These are phyloP conservation scores for Caenorhabditis remanei DNA, from an alignment of 1,140 invertebrate species.

Conservation along the genomic window DNA sequence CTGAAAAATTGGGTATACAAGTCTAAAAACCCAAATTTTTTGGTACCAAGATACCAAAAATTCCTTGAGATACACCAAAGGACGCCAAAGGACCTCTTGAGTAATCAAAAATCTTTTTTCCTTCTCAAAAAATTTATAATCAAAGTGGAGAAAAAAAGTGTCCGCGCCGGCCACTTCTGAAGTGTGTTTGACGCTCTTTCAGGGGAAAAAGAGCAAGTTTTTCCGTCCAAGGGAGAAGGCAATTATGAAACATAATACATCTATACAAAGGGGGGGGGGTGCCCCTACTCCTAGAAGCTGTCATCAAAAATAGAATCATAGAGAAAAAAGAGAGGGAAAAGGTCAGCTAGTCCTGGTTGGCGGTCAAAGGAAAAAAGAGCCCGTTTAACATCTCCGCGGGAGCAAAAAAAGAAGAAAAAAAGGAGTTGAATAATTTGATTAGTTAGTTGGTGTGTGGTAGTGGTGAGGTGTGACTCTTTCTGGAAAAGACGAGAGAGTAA, in stretches of 20 bases:
- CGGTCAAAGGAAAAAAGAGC: not conserved
- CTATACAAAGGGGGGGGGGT: conserved; percentile 9
- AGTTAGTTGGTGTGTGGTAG: not conserved
- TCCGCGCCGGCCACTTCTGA: not conserved
- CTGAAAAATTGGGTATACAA: no score
- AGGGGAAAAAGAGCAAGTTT: not conserved
- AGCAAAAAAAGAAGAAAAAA: not conserved
- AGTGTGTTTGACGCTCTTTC: not conserved
- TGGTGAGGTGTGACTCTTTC: not conserved
- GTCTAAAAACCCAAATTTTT: no score
- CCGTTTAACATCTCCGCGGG: not conserved
- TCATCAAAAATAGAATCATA: conserved; percentile 53
- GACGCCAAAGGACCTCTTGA: not conserved
- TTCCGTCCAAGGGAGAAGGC: not conserved
- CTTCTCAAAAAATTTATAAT: not conserved
- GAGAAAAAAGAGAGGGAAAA: not conserved
- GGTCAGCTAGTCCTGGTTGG: not conserved
- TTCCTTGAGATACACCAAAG: not conserved
- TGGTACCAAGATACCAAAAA: no score
- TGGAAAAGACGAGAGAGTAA: not conserved
- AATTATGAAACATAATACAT: conserved; percentile 54
- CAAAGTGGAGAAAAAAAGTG: not conserved
- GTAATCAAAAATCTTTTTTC: not conserved
- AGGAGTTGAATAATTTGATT: conserved; percentile 38
- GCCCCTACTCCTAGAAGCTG: not conserved